A percentile compares a stretch with the other conserved stretches of the same genome.
Conservation (phyloP, 1,140 invertebrate species). For the Euura saliciscinereae region DNA sequence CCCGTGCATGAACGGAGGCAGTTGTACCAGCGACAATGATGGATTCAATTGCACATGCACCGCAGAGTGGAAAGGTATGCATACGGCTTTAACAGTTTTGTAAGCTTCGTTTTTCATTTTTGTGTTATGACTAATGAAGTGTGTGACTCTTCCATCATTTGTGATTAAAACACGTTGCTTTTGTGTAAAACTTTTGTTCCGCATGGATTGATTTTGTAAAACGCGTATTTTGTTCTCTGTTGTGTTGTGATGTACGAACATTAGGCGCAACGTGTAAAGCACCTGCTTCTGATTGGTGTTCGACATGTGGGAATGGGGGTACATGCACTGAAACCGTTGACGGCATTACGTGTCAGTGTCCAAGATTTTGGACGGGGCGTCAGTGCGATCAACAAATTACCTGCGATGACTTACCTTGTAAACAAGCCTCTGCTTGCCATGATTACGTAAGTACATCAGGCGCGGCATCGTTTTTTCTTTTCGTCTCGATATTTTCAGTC, state of each 20-base stretch:
- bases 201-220: conserved; percentile 1
- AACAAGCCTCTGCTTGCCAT: conserved; percentile 62
- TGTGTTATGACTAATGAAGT: neutral
- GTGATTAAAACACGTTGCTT: neutral
- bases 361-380: conserved; percentile 64
- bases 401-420: conserved; percentile 64
- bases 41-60: conserved; percentile 73
- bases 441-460: conserved; percentile 65
- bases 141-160: neutral
- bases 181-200: neutral
- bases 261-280: conserved; percentile 40
- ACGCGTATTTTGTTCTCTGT: neutral
- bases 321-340: conserved; percentile 63
- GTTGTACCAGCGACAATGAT: conserved; percentile 62
- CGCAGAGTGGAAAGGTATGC: conserved; percentile 71
- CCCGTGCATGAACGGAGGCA: conserved; percentile 69
- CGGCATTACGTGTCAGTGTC: conserved; percentile 61
- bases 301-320: conserved; percentile 67
- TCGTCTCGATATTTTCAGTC: too few relatives aligned
- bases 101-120: conserved; percentile 13
- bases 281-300: conserved; percentile 37
- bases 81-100: too few relatives aligned
- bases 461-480: neutral
- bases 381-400: conserved; percentile 53
- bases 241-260: neutral